A percentile compares a stretch with the other conserved stretches of the same genome.
Conservation (phyloP, 53 echinoderm and acorn worm species). For the Stichopus horrens region DNA sequence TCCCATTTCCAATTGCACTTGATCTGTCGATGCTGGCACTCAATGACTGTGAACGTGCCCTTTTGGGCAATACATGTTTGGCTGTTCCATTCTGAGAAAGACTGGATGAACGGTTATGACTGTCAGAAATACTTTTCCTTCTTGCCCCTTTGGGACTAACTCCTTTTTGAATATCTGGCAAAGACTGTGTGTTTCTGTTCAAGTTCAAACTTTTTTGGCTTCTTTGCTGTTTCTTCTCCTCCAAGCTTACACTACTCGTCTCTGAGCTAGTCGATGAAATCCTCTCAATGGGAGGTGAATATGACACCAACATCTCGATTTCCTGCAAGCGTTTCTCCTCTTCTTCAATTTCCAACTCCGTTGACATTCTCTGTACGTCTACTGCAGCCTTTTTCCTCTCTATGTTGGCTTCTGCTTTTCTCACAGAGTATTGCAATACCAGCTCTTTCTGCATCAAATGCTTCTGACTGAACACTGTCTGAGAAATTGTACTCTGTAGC, state of each 20-base stretch:
- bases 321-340: slow-evolving; percentile 86
- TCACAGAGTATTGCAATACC: slow-evolving; percentile 67
- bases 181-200: neutral
- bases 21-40: neutral
- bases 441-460: slow-evolving; percentile 77
- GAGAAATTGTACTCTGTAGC: slow-evolving; percentile 7
- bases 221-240: neutral
- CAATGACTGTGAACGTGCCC: neutral
- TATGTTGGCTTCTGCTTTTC: slow-evolving; percentile 70
- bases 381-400: slow-evolving; percentile 65
- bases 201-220: neutral
- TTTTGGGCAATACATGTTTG: slow-evolving; percentile 10
- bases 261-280: slow-evolving; percentile 43
- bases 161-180: neutral
- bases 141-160: neutral
- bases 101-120: neutral
- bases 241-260: slow-evolving; percentile 2
- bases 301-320: slow-evolving; percentile 67
- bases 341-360: slow-evolving; percentile 72
- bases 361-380: slow-evolving; percentile 70
- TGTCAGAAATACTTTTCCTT: neutral
- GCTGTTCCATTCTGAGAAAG: slow-evolving; percentile 6
- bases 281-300: slow-evolving; percentile 43
- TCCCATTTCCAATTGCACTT: neutral
- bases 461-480: slow-evolving; percentile 55